Evolutionary conservation across 2,888 invertebrate species (phyloP).

Genomic region (Cabera pusaria): DNA sequence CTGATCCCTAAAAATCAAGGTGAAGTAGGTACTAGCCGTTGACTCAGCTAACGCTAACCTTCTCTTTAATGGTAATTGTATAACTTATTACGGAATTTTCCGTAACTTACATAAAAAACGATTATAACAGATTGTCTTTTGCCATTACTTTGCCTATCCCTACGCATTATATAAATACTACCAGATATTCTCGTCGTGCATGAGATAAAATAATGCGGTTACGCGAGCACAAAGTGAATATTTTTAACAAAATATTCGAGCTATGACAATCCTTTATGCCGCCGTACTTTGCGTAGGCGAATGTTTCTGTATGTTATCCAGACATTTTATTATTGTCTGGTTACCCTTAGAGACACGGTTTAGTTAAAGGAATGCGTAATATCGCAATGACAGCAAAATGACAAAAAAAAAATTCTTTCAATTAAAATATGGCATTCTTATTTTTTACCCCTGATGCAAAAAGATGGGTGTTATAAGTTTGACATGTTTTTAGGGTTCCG

Average conservation of each 20-base stretch:
- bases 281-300: constrained; percentile 28
- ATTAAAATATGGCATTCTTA: no score
- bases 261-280: constrained; percentile 34
- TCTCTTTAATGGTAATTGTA: constrained; percentile 1
- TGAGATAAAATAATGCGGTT: constrained; percentile 33
- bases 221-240: constrained; percentile 33
- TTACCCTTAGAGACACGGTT: constrained; percentile 31
- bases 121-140: no score
- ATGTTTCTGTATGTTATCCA: constrained; percentile 38
- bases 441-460: no score
- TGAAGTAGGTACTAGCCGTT: constrained; percentile 2
- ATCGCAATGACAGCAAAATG: no score
- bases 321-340: constrained; percentile 40
- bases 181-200: constrained; percentile 6
- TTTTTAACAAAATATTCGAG: constrained; percentile 42
- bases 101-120: no score
- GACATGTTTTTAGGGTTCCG: no score
- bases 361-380: constrained; percentile 17
- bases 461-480: no score
- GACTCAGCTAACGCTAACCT: constrained; percentile 2
- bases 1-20: no score
- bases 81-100: no score
- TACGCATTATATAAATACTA: constrained; percentile 11
- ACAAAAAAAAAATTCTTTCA: no score
- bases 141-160: no score